Evolutionary conservation across 2,797 vertebrate species (phyloP).

Genomic region (Microchirus variegatus): DNA sequence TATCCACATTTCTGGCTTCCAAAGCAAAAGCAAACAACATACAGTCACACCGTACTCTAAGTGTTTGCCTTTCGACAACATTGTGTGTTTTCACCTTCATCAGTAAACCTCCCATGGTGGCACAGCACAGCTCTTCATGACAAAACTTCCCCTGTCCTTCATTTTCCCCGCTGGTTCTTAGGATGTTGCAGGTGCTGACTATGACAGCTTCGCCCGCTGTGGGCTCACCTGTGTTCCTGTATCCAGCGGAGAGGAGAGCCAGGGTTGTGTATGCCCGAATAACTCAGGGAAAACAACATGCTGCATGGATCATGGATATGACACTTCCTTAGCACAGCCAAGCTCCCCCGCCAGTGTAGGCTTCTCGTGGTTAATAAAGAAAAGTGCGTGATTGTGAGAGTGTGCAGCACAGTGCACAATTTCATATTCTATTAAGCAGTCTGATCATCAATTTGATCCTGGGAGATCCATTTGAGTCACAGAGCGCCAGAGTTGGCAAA

Average conservation of each 20-base stretch:
- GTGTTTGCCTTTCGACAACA: conserved; percentile 26
- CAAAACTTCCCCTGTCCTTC: conserved; percentile 62
- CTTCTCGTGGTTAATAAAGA: conserved; percentile 32
- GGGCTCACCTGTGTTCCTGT: conserved; percentile 62
- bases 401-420: conserved; percentile 1
- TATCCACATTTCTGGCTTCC: no score
- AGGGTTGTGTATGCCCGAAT: conserved; percentile 61
- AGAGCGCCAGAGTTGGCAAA: conserved; percentile 34
- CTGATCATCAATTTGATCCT: conserved; percentile 31
- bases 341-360: conserved; percentile 50
- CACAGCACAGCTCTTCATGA: conserved; percentile 39
- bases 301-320: conserved; percentile 54
- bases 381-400: conserved; percentile 21
- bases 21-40: background rate
- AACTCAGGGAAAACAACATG: conserved; percentile 61
- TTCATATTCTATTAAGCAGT: conserved; percentile 16
- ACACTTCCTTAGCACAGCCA: conserved; percentile 53
- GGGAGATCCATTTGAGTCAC: conserved; percentile 43
- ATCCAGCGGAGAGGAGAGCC: conserved; percentile 70
- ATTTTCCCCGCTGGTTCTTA: conserved; percentile 59
- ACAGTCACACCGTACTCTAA: background rate
- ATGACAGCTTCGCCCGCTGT: conserved; percentile 73
- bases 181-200: conserved; percentile 64
- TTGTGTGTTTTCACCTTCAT: conserved; percentile 50
- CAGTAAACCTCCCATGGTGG: conserved; percentile 42